Base-by-base conservation (phyloP, 2,888 invertebrate species). In the Periphyllus acericola region DNA sequence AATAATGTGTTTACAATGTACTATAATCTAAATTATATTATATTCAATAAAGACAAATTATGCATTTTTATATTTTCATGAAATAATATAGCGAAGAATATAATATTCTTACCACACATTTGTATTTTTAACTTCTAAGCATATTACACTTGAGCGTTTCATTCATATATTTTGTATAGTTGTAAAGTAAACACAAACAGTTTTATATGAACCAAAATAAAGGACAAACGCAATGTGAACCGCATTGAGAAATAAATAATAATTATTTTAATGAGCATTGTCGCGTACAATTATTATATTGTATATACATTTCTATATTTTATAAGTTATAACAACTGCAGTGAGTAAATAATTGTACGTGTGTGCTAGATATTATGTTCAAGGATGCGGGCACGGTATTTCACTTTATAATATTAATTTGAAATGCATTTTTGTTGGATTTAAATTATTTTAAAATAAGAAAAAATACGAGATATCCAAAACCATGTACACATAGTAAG, bases 261-360 rank as follows among this genome's bases (percentile, higher is more conserved):
- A 4, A 79, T 79, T 55, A 79, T 55, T 55, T 34, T 79, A 79
- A 79, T 79, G 55, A 79, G 79, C 34, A 60, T 79, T 34, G 79
- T 79, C 34, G 55, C 25, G 21, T 34, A 60, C 32, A 55, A 34
- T n/a, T 11, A n/a, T 60, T 66, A 66, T 66, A 66, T 55, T 52
- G 34, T 55, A 78, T 17, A 32, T 29, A 60, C 25, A 46, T 46
- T 46, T 46, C 14, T 46, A 46, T 46, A 46, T 46, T 46, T 46
- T 46, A 46, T 46, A 46, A 46, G n/a, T n/a, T n/a, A n/a, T n/a
- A n/a, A n/a, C n/a, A n/a, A n/a, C n/a, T n/a, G n/a, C 46, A 14
- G 60, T 25, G 60, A 60, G 78, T 78, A 78, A 79, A 79, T 79
- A 79, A 34, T 79, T 55, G 55, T 55, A 46, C 11, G 14, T 46